Evolutionary conservation across 2,113 vertebrate genomes (phyloP).

Genomic region (Sapajus apella): DNA sequence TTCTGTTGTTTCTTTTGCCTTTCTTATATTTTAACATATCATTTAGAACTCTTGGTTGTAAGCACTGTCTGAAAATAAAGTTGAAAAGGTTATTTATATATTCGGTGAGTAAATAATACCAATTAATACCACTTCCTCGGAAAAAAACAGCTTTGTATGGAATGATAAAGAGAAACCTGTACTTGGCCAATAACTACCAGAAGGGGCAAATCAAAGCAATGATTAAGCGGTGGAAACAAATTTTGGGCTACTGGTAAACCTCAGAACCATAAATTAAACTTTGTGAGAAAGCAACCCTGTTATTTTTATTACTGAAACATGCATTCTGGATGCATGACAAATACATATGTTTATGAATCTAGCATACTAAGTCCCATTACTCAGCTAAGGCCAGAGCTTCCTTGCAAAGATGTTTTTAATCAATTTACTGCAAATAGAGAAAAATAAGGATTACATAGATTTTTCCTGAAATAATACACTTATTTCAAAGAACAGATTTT

Average conservation of each 20-base stretch:
- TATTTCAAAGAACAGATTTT: background rate
- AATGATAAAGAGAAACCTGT: background rate
- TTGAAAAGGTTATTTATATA: background rate
- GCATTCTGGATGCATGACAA: background rate
- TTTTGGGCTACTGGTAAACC: background rate
- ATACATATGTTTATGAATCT: background rate
- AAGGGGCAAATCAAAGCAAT: background rate
- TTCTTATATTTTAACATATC: background rate
- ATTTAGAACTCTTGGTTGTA: background rate
- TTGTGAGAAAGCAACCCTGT: background rate
- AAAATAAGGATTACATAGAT: background rate
- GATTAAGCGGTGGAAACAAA: background rate
- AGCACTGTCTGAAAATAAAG: background rate
- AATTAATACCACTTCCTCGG: background rate
- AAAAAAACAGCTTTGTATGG: background rate
- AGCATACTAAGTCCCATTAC: background rate
- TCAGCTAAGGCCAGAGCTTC: background rate
- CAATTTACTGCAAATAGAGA: background rate
- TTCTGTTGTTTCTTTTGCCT: background rate
- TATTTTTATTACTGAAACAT: background rate
- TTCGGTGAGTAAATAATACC: background rate
- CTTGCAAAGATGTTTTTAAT: background rate
- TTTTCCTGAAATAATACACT: background rate
- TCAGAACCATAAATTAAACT: background rate
- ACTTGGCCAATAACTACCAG: background rate